phyloP scores from a whole-genome alignment of 2,888 invertebrate genomes.

The Smittia sp. region DNA sequence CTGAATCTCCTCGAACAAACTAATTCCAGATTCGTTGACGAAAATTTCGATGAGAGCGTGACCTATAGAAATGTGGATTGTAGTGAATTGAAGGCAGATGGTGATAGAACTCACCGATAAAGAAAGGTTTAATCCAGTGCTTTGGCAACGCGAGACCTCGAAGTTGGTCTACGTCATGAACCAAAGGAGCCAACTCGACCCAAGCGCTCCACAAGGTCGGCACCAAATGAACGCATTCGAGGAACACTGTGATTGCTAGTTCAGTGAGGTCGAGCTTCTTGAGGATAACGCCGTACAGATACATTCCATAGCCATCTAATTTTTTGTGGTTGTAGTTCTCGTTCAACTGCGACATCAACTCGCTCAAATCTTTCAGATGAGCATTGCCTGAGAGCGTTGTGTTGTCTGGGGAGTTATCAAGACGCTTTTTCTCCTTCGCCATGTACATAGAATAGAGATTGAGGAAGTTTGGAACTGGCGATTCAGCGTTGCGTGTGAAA shows the following conservation, averaged over 20 bases:
- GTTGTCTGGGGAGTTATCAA: conserved; percentile 74
- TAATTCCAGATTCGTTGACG: conserved; percentile 83
- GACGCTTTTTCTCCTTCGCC: conserved; percentile 84
- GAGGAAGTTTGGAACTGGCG: conserved; percentile 74
- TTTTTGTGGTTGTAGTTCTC: conserved; percentile 60
- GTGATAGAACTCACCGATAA: conserved; percentile 66
- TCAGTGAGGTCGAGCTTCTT: conserved; percentile 78
- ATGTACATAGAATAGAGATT: conserved; percentile 83
- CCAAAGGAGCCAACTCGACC: conserved; percentile 83
- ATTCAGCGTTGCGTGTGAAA: conserved; percentile 69
- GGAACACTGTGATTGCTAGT: conserved; percentile 75
- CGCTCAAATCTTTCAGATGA: conserved; percentile 55
- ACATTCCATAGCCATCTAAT: conserved; percentile 83
- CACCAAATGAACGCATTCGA: conserved; percentile 72
- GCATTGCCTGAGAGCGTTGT: conserved; percentile 52
- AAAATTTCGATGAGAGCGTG: conserved; percentile 88
- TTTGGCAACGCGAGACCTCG: conserved; percentile 67
- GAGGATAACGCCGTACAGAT: conserved; percentile 86
- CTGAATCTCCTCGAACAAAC: conserved; percentile 73
- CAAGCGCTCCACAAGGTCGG: conserved; percentile 95
- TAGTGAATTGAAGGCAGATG: too few species aligned
- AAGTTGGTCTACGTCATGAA: conserved; percentile 76
- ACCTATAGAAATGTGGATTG: too few species aligned
- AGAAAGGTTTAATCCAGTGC: conserved; percentile 94
- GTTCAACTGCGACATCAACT: conserved; percentile 59